Conservation (phyloP, 2,797 vertebrate species). For the Acestrorhynchus altus region DNA sequence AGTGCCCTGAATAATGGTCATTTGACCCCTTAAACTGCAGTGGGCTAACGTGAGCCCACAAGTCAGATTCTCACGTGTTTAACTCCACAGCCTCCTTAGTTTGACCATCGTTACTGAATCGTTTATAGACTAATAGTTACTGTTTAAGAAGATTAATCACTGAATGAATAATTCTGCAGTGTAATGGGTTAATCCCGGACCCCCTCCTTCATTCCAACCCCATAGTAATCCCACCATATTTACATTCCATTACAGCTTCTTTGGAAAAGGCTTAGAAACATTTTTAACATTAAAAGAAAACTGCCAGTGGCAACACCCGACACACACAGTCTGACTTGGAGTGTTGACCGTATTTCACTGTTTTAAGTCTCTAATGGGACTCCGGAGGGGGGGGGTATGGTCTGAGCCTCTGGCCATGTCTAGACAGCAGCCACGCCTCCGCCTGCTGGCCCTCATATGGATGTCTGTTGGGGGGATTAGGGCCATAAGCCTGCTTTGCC, state of each 20-base stretch:
- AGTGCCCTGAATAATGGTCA: not conserved
- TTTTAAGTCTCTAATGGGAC: conserved; percentile 19
- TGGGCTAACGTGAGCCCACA: too few species aligned
- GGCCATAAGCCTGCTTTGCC: conserved; percentile 79
- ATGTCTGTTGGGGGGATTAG: conserved; percentile 83
- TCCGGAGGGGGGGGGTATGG: conserved; percentile 37
- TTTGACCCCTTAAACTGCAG: not conserved
- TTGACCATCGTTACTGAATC: not conserved
- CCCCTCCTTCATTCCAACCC: too few species aligned
- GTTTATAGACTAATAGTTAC: not conserved
- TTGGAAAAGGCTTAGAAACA: not conserved
- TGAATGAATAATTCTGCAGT: not conserved
- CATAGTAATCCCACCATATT: not conserved
- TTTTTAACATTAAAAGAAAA: not conserved
- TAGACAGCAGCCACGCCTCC: conserved; percentile 69
- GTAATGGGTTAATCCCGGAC: not conserved
- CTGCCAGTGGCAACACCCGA: not conserved
- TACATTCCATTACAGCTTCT: not conserved
- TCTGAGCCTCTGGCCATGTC: conserved; percentile 50
- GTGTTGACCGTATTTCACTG: not conserved
- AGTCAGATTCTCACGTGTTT: too few species aligned
- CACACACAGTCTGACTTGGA: not conserved
- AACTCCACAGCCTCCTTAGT: not conserved
- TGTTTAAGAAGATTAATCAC: not conserved
- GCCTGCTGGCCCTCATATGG: conserved; percentile 80